These are phyloP conservation scores for Emydocephalus ijimae DNA, from an alignment of 2,113 vertebrate genomes.

Conservation along the genomic window DNA sequence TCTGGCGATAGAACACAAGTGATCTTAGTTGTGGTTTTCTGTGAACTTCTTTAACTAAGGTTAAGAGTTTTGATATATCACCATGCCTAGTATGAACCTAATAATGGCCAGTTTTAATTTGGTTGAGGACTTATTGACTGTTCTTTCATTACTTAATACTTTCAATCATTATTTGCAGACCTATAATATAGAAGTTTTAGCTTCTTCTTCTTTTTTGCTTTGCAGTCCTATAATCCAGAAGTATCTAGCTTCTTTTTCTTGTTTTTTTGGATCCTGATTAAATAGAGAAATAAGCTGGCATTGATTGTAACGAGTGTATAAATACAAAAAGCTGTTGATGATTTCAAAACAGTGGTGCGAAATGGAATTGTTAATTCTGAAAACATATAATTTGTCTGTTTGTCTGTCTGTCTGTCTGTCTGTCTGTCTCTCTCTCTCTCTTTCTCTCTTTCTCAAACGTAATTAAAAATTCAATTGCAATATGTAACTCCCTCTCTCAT, in stretches of 20 bases:
- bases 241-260: background rate
- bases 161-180: background rate
- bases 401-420: no score
- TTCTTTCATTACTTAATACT: background rate
- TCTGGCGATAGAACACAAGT: no score
- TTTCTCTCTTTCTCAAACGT: no score
- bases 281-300: background rate
- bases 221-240: background rate
- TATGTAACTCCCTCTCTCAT: constrained; percentile 37
- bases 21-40: background rate
- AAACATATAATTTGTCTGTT: constrained; percentile 7
- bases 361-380: constrained; percentile 27
- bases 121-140: background rate
- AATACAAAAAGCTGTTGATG: constrained; percentile 33
- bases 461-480: constrained; percentile 47
- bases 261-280: background rate
- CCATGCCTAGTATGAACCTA: background rate
- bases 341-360: constrained; percentile 45
- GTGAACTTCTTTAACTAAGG: background rate
- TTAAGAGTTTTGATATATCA: background rate
- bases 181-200: background rate
- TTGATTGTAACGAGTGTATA: constrained; percentile 43
- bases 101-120: background rate
- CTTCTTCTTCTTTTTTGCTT: background rate
- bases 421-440: no score